Evolutionary conservation across 1,140 invertebrate genomes (phyloP).

Genomic region (Fragariocoptes setiger): DNA sequence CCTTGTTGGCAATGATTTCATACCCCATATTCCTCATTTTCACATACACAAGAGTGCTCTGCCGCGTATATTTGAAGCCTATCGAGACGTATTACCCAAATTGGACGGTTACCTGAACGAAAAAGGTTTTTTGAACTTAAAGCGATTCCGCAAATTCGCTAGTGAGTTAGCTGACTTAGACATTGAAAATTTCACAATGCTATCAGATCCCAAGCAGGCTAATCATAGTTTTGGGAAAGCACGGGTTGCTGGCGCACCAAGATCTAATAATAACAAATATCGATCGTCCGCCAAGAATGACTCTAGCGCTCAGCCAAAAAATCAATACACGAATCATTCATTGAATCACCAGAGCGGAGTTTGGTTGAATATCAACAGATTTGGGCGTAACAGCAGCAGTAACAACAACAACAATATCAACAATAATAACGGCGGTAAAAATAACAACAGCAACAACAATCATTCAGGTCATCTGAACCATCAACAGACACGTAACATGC

Average conservation of each 20-base stretch:
- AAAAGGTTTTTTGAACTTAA: conserved; percentile 43
- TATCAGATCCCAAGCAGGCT: background rate
- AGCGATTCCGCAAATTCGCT: conserved; percentile 56
- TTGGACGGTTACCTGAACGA: conserved; percentile 79
- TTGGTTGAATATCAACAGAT: background rate
- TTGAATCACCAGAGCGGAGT: too few relatives aligned
- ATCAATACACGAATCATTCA: too few relatives aligned
- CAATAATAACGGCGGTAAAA: background rate
- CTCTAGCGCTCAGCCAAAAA: too few relatives aligned
- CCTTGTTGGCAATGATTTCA: conserved; percentile 89
- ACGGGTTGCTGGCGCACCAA: background rate
- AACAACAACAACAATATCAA: background rate
- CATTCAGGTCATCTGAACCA: background rate
- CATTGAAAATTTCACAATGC: conserved; percentile 34
- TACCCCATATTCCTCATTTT: conserved; percentile 67
- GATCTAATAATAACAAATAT: background rate
- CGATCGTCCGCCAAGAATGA: too few relatives aligned
- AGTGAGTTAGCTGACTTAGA: conserved; percentile 40
- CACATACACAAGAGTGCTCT: conserved; percentile 67
- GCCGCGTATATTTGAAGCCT: conserved; percentile 49
- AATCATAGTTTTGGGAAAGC: background rate
- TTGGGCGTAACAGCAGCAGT: background rate
- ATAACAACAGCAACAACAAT: background rate
- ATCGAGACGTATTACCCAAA: conserved; percentile 49
- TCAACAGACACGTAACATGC: background rate